Conservation (phyloP, 2,888 invertebrate genomes). For the Spisula subtruncata region DNA sequence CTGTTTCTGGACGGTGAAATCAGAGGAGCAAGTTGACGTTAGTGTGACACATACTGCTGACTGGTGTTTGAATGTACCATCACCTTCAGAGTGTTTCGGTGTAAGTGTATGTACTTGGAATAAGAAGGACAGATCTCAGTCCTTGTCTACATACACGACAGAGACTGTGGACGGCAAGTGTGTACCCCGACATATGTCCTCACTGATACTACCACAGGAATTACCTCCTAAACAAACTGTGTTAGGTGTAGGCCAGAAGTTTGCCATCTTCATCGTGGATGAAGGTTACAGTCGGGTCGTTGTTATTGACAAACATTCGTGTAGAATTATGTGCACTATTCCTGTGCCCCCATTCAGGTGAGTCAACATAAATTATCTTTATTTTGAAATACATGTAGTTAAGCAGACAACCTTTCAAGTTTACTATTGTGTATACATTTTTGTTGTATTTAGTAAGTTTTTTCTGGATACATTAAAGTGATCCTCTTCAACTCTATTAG, state of each 20-base stretch:
- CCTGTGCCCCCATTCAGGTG: constrained; percentile 69
- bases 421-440: no score
- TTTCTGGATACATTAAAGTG: no score
- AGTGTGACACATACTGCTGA: constrained; percentile 65
- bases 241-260: constrained; percentile 68
- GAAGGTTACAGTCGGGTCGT: constrained; percentile 67
- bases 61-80: constrained; percentile 70
- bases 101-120: constrained; percentile 64
- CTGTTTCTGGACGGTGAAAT: constrained; percentile 71
- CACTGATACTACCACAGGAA: constrained; percentile 61
- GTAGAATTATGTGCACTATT: constrained; percentile 63
- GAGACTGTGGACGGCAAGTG: constrained; percentile 64
- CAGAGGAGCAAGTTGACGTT: constrained; percentile 62
- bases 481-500: no score
- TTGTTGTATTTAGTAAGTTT: no score
- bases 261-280: constrained; percentile 69
- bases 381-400: no score
- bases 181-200: constrained; percentile 60
- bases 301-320: constrained; percentile 61
- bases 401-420: no score
- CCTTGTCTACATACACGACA: constrained; percentile 60
- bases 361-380: neutral
- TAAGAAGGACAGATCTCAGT: constrained; percentile 58
- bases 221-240: constrained; percentile 68
- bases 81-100: constrained; percentile 38